These are phyloP conservation scores for Tetraodon nigroviridis DNA, from an alignment of 2,113 vertebrate species.

Conservation along the genomic window DNA sequence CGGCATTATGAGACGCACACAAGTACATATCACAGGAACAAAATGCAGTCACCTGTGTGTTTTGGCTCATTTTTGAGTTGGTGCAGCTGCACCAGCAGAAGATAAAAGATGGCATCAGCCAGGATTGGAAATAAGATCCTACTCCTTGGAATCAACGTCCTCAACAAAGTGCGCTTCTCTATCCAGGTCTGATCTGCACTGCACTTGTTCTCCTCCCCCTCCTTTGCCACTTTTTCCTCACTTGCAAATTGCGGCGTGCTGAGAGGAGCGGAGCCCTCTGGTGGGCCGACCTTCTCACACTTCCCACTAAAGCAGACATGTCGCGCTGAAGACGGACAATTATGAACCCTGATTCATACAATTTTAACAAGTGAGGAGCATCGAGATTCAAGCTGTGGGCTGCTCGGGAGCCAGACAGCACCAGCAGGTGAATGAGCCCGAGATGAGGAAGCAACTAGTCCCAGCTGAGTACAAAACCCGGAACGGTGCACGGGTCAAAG, in stretches of 20 bases:
- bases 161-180: conserved; percentile 27
- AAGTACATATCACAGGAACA: conserved; percentile 1
- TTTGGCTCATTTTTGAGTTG: conserved; percentile 11
- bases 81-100: conserved; percentile 24
- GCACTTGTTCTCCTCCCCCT: not conserved
- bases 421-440: conserved; percentile 8
- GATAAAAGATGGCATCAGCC: not conserved
- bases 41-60: no score
- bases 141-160: conserved; percentile 14
- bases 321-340: conserved; percentile 38
- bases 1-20: conserved; percentile 19
- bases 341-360: conserved; percentile 43
- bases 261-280: conserved; percentile 30
- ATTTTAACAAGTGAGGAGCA: conserved; percentile 52
- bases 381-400: conserved; percentile 52
- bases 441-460: conserved; percentile 6
- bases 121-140: conserved; percentile 32
- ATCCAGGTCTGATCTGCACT: not conserved
- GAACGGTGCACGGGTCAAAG: conserved; percentile 15
- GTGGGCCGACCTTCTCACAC: conserved; percentile 55
- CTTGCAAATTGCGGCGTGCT: conserved; percentile 27
- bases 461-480: conserved; percentile 4
- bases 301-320: conserved; percentile 34
- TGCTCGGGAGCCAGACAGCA: conserved; percentile 1
- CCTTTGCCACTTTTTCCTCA: conserved; percentile 30